Base-by-base conservation (phyloP, 2,888 invertebrate genomes). In the Cryptocheilus praepositus region DNA sequence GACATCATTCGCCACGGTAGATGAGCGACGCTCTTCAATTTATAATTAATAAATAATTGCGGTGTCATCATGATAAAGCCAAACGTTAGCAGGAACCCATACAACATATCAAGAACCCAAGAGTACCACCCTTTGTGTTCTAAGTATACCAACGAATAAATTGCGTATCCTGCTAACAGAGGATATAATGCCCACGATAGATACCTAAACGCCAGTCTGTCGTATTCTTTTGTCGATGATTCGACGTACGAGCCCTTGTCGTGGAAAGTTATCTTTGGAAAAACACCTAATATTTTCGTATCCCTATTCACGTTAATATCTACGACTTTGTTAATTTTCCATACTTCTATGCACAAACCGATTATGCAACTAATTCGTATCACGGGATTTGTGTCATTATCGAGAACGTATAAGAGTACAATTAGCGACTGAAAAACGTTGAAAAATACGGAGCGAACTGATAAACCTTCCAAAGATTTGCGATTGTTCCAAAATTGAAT, bases 31-130 rank as follows among this genome's bases (percentile, higher is more conserved):
- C 98, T 99, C 88, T 99, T 98, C 81, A 99, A 89, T 89, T 99
- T 99, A 90, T 99, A 99, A 90, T 99, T 99, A 81, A 99, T 99
- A 88, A 99, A 99, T 71, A 99, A 90, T 89, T 99, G 99, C 5
- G 99, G 99, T n/a, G 99, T 99, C 99, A 99, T 99, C 96, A 99
- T 98, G 66, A 99, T 99, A 89, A 99, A 99, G 70, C 99, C 98
- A 89, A 99, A 99, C 1, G 98, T 99, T 67, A 99, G 91, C 66
- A 99, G 91, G 89, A 98, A 99, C 62, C 99, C 99, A 89, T 99
- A 99, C 70, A 99, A 92, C 95, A 99, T 96, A 86, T 95, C 95
- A 36, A 99, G 92, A 45, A 98, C 92, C 91, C 97, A 99, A 13
- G 98, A 99, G 89, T 99, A 99, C 99, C 99, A 99, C 79, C 99